Conservation (phyloP, 2,888 invertebrate species). For the Nomada goodeniana region DNA sequence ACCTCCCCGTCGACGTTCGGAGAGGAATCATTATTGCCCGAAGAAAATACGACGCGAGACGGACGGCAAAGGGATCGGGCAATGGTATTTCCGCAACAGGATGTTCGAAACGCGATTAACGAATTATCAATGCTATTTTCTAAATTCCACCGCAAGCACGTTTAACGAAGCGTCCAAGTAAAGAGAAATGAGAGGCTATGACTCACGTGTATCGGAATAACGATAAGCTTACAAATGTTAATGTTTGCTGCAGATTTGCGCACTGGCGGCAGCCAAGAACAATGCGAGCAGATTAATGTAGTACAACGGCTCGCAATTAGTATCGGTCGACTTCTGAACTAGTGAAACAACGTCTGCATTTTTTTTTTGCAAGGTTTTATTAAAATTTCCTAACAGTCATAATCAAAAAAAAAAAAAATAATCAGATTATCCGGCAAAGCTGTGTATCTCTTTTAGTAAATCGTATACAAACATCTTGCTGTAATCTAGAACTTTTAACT, state of each 20-base stretch:
- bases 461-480: conserved; percentile 59
- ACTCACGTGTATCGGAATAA: too few species aligned
- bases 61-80: not conserved
- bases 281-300: not conserved
- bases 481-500: conserved; percentile 34
- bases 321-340: conserved; percentile 3
- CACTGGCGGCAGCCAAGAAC: not conserved
- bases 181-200: conserved; percentile 64
- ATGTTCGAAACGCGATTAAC: not conserved
- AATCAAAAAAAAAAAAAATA: conserved; percentile 3
- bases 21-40: not conserved
- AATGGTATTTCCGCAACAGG: not conserved
- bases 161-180: conserved; percentile 76
- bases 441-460: conserved; percentile 21
- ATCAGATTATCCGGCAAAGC: conserved; percentile 19
- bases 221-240: too few species aligned
- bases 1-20: too few species aligned
- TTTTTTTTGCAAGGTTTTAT: conserved; percentile 54
- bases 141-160: conserved; percentile 69
- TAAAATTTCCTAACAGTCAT: conserved; percentile 46
- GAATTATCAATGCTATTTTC: conserved; percentile 17
- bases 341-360: conserved; percentile 35
- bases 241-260: too few species aligned
- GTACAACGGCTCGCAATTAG: not conserved
- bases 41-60: too few species aligned